A percentile compares a stretch with the other conserved stretches of the same genome.
These are phyloP conservation scores for Phaonia tiefii DNA, from an alignment of 2,888 invertebrate genomes.

Conservation along the genomic window DNA sequence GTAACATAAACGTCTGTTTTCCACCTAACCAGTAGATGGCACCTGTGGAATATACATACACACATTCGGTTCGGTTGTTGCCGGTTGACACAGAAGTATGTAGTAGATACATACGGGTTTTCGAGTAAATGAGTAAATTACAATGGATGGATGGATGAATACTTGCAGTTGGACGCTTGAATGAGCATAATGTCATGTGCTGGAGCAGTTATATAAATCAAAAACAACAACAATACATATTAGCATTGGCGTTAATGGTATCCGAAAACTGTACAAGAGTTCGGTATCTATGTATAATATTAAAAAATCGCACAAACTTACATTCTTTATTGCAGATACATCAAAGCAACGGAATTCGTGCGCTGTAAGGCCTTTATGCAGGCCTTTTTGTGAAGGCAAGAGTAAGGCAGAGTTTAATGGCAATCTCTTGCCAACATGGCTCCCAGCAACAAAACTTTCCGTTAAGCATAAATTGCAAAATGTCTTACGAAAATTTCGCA, in stretches of 20 bases:
- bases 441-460: too few relatives aligned
- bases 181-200: conserved; percentile 52
- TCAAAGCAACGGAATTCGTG: too few relatives aligned
- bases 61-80: background rate
- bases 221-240: conserved; percentile 23
- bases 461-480: too few relatives aligned
- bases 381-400: background rate
- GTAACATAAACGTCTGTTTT: too few relatives aligned
- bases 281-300: background rate
- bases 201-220: conserved; percentile 15
- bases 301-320: background rate
- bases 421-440: conserved; percentile 15
- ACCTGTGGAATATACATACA: background rate
- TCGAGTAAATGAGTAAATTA: background rate
- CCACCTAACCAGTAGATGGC: background rate
- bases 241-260: background rate
- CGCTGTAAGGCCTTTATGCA: too few relatives aligned
- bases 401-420: background rate
- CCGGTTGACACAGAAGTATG: conserved; percentile 42
- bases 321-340: too few relatives aligned
- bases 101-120: background rate
- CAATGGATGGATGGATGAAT: background rate
- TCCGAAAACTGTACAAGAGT: conserved; percentile 8
- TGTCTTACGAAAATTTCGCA: too few relatives aligned
- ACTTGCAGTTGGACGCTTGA: background rate